phyloP scores from a whole-genome alignment of 2,113 vertebrate species.

The Cepphus grylle region DNA sequence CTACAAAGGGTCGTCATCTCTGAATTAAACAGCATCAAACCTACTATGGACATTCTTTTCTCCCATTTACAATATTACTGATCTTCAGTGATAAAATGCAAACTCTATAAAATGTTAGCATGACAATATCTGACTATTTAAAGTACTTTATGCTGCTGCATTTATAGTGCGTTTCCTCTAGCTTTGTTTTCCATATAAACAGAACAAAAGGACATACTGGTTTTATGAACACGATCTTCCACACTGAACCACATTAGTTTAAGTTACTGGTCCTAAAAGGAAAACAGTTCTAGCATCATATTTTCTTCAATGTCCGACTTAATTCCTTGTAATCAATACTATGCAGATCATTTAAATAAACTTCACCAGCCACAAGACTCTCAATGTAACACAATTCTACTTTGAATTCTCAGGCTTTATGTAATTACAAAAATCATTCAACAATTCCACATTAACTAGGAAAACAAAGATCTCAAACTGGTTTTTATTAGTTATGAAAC shows the following conservation, averaged over 20 bases:
- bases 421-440: neutral
- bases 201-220: neutral
- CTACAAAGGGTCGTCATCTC: neutral
- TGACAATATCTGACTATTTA: neutral
- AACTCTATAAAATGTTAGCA: neutral
- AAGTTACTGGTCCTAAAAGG: conserved; percentile 29
- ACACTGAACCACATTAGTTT: conserved; percentile 33
- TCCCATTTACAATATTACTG: neutral
- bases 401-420: neutral
- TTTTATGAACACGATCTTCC: conserved; percentile 46
- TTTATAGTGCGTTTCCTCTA: neutral
- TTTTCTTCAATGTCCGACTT: neutral
- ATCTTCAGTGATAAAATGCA: neutral
- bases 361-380: neutral
- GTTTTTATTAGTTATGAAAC: neutral
- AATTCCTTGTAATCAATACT: neutral
- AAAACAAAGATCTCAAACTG: neutral
- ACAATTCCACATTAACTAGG: neutral
- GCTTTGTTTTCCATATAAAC: neutral
- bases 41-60: neutral
- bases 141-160: neutral
- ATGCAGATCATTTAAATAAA: neutral
- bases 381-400: neutral
- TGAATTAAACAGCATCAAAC: neutral
- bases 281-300: neutral